Base-by-base conservation (phyloP, 2,888 invertebrate species). In the Brachypterus glaber region DNA sequence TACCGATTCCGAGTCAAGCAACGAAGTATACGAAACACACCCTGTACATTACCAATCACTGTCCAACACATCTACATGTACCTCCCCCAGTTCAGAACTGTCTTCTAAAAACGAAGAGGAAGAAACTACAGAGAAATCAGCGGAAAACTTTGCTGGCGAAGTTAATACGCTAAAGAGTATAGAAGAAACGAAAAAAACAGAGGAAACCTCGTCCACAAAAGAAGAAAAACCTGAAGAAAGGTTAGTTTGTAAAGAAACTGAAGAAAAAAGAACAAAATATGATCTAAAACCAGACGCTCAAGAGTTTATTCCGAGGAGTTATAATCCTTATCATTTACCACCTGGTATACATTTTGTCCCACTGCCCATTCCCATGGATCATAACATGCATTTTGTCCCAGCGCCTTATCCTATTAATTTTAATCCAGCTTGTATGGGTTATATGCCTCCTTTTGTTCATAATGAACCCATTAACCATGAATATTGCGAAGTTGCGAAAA, bases 301-400 rank as follows among this genome's bases (percentile, higher is more conserved):
- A 56, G 66, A 66, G 49, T 67, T 67, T 46, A 47, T 66, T n/a
- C 67, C 66, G 3, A 53, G 63, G 37, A 52, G 55, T n/a, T 59
- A 59, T 35, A 53, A 58, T 26, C 43, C 43, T 3, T 45, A 46
- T n/a, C 45, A 53, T 21, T 47, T 35, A 30, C 50, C 48, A 37
- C 54, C 53, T 4, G 49, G 49, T 27, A 38, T 59, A 3, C 57
- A 58, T 18, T 57, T 53, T 40, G 49, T 59, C 30, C 61, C 59
- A 47, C 53, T 63, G 37, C 60, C 60, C 14, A 48, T 64, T 9
- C 62, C 62, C 3, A 37, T 62, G 17, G 52, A 57, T 16, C 57
- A 55, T n/a, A 51, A 50, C 35, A 46, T 49, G 30, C 53, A 55
- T 49, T 57, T 57, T 51, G 52, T 62, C 17, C 60, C 62, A 29